Percentiles rank a stretch among this genome's conserved stretches.
phyloP scores from a whole-genome alignment of 2,797 vertebrate species.

The Cyclura pinguis region DNA sequence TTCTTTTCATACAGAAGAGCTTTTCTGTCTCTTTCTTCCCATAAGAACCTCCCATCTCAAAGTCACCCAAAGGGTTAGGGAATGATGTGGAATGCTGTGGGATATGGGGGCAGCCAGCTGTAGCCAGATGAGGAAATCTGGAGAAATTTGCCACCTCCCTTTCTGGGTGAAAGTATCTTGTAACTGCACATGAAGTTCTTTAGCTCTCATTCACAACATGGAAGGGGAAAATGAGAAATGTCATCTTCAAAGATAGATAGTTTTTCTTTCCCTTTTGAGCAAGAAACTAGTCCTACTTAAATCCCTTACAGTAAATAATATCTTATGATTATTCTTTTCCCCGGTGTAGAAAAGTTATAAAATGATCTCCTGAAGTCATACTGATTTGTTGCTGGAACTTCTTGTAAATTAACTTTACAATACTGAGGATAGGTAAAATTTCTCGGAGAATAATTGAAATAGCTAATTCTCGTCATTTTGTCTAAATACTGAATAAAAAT shows the following conservation, averaged over 20 bases:
- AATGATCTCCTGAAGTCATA: background rate
- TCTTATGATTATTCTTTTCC: background rate
- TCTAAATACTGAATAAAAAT: constrained; percentile 8
- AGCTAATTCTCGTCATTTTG: background rate
- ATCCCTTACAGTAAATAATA: background rate
- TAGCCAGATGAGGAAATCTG: background rate
- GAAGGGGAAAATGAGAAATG: background rate
- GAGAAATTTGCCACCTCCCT: background rate
- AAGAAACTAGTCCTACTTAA: background rate
- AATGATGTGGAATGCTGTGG: background rate
- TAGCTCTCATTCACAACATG: background rate
- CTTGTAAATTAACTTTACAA: background rate
- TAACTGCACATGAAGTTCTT: background rate
- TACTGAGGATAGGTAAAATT: background rate
- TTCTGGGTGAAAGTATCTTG: background rate
- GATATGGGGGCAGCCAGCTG: background rate
- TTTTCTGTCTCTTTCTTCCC: background rate
- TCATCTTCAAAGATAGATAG: background rate
- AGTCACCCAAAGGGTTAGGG: background rate
- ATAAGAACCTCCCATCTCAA: background rate
- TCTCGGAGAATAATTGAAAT: constrained; percentile 1
- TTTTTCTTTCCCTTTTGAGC: background rate
- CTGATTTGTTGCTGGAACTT: background rate
- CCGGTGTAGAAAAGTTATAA: background rate
- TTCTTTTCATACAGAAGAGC: no score